Evolutionary conservation across 2,113 vertebrate species (phyloP).

Genomic region (Nothoprocta pentlandii): DNA sequence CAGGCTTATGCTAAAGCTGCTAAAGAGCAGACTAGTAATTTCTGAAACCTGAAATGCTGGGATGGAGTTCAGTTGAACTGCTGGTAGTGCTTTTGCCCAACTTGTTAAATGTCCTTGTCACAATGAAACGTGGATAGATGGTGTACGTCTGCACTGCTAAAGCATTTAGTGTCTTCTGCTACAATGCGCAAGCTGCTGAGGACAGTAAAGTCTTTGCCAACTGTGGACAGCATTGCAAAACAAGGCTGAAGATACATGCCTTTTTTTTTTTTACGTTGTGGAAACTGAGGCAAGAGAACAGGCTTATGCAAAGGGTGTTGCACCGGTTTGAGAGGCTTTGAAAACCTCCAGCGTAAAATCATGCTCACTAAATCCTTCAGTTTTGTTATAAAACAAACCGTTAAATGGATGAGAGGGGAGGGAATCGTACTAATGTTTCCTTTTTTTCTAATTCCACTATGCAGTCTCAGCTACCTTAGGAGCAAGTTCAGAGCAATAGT

Average conservation of each 20-base stretch:
- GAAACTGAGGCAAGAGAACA: neutral
- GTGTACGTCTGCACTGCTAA: neutral
- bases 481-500: neutral
- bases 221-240: neutral
- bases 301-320: neutral
- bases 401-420: fast-evolving
- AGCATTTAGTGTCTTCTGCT: neutral
- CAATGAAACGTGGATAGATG: neutral
- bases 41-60: neutral
- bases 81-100: neutral
- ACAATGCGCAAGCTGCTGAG: neutral
- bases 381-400: neutral
- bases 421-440: neutral
- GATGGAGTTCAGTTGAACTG: neutral
- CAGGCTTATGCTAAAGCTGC: neutral
- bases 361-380: neutral
- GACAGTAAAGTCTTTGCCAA: neutral
- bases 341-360: neutral
- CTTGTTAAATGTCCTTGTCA: neutral
- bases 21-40: neutral
- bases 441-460: neutral
- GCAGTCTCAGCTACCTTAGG: neutral
- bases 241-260: fast-evolving
- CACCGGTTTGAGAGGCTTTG: neutral
- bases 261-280: neutral